Conservation (phyloP, 2,113 vertebrate genomes). For the Aleadryas rufinucha region DNA sequence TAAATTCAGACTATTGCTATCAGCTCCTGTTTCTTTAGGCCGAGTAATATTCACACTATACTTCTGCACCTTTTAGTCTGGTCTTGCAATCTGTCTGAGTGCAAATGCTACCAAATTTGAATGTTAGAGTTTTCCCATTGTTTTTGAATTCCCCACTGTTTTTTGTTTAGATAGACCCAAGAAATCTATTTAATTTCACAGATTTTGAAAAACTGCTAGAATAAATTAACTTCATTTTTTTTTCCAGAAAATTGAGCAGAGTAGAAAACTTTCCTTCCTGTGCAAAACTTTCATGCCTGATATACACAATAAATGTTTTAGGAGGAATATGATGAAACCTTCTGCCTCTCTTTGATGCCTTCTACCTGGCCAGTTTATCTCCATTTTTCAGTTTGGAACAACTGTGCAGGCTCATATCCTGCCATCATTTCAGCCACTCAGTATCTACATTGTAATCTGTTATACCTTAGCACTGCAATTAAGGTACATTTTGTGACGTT, state of each 20-base stretch:
- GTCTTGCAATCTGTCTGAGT: neutral
- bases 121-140: neutral
- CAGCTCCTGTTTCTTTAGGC: neutral
- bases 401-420: neutral
- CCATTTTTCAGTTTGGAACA: neutral
- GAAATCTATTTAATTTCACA: neutral
- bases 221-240: neutral
- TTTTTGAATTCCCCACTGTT: neutral
- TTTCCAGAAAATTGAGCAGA: neutral
- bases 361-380: neutral
- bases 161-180: neutral
- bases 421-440: neutral
- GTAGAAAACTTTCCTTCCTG: neutral
- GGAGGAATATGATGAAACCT: neutral
- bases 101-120: neutral
- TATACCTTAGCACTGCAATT: neutral
- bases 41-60: neutral
- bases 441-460: neutral
- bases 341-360: neutral
- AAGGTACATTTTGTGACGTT: neutral
- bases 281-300: neutral
- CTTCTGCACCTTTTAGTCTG: neutral
- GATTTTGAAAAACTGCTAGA: neutral
- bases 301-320: neutral
- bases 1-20: neutral